Conservation (phyloP, 2,113 vertebrate genomes). For the Ibidorhyncha struthersii region DNA sequence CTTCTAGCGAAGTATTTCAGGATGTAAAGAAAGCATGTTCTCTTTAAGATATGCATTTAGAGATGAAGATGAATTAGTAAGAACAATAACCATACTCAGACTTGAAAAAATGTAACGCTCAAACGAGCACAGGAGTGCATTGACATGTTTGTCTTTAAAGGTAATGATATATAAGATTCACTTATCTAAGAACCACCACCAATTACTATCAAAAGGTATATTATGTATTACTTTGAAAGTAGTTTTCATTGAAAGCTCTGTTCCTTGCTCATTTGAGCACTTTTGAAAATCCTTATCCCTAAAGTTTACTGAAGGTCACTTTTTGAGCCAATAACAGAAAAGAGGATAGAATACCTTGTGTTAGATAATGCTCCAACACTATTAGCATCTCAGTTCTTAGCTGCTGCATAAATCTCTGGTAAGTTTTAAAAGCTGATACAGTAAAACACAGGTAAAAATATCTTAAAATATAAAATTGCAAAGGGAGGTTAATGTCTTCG, state of each 20-base stretch:
- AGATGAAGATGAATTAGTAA: not conserved
- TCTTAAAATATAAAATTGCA: not conserved
- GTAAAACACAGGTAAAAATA: constrained; percentile 1
- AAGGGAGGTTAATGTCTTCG: not conserved
- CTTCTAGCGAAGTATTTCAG: not conserved
- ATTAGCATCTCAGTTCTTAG: not conserved
- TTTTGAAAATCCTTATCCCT: not conserved
- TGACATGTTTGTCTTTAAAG: not conserved
- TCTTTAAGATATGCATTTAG: not conserved
- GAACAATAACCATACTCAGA: not conserved
- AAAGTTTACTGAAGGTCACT: not conserved
- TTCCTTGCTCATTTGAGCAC: not conserved
- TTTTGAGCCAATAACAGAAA: not conserved
- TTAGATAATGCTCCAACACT: not conserved
- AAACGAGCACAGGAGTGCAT: not conserved
- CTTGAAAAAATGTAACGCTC: not conserved
- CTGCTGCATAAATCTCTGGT: not conserved
- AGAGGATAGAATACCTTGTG: not conserved
- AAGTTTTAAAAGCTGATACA: not conserved
- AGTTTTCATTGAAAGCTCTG: not conserved
- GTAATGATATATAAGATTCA: not conserved
- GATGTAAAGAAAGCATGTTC: not conserved
- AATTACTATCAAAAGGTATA: not conserved
- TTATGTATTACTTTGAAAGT: not conserved
- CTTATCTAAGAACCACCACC: not conserved